phyloP scores from a whole-genome alignment of 2,113 vertebrate genomes.

The Agelaius phoeniceus region DNA sequence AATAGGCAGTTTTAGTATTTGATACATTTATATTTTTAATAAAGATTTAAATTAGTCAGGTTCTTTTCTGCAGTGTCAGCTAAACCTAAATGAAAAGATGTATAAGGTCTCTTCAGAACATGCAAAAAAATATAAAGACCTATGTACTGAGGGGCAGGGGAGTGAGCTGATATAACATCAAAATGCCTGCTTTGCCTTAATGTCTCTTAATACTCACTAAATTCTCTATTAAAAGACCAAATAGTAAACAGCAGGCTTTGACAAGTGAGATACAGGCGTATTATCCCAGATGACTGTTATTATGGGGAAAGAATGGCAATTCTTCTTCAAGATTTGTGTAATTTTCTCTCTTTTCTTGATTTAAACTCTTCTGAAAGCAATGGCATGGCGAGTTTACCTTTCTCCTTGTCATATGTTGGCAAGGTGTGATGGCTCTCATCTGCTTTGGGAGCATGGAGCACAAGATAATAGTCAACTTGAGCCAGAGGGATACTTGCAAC shows the following conservation, averaged over 20 bases:
- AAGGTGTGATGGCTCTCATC: conserved; percentile 62
- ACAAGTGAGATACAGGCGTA: conserved; percentile 59
- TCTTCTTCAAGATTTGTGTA: conserved; percentile 66
- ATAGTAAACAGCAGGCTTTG: conserved; percentile 67
- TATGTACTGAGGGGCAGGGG: background rate
- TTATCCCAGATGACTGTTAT: conserved; percentile 62
- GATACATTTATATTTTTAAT: conserved; percentile 22
- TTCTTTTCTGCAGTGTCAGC: conserved; percentile 12
- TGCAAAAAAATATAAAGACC: background rate
- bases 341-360: conserved; percentile 69
- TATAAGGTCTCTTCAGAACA: background rate
- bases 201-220: conserved; percentile 59
- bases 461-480: conserved; percentile 46
- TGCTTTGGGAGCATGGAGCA: conserved; percentile 14
- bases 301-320: conserved; percentile 62
- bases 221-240: conserved; percentile 59
- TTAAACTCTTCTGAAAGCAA: conserved; percentile 68
- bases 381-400: conserved; percentile 63
- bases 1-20: background rate
- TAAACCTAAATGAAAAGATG: background rate
- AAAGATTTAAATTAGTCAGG: conserved; percentile 19
- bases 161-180: conserved; percentile 39
- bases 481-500: conserved; percentile 32
- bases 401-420: conserved; percentile 62
- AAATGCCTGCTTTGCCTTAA: conserved; percentile 53